Conservation (phyloP, 2,888 invertebrate species). For the Ophion obscuratus region DNA sequence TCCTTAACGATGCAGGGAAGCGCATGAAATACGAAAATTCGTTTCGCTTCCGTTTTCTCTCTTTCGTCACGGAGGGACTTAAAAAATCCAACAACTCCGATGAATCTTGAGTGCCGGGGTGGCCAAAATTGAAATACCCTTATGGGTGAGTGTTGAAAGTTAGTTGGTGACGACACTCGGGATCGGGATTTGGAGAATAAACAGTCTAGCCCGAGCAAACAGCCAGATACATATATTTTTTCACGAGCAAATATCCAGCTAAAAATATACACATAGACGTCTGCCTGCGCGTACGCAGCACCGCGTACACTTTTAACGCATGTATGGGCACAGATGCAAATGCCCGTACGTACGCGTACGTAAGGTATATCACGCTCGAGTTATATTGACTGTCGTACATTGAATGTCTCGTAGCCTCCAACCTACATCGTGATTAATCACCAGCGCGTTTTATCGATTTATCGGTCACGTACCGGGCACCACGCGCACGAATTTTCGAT, state of each 20-base stretch:
- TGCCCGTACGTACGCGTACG: neutral
- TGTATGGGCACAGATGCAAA: neutral
- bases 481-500: slow-evolving; percentile 10
- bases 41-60: neutral
- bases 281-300: neutral
- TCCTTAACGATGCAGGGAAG: neutral
- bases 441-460: slow-evolving; percentile 45
- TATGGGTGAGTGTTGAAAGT: neutral
- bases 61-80: neutral
- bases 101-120: neutral
- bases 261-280: neutral
- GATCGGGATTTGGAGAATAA: slow-evolving; percentile 21
- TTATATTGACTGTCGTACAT: slow-evolving; percentile 48
- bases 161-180: slow-evolving; percentile 17
- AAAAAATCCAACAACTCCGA: neutral
- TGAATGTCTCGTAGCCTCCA: slow-evolving; percentile 36
- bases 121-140: slow-evolving; percentile 10
- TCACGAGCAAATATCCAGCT: neutral
- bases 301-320: neutral
- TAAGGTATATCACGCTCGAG: slow-evolving; percentile 28
- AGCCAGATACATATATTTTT: neutral
- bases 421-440: slow-evolving; percentile 44
- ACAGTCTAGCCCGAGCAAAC: neutral
- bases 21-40: neutral
- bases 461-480: slow-evolving; percentile 34